Base-by-base conservation (phyloP, 2,888 invertebrate species). In the Drosophila stalkeri region DNA sequence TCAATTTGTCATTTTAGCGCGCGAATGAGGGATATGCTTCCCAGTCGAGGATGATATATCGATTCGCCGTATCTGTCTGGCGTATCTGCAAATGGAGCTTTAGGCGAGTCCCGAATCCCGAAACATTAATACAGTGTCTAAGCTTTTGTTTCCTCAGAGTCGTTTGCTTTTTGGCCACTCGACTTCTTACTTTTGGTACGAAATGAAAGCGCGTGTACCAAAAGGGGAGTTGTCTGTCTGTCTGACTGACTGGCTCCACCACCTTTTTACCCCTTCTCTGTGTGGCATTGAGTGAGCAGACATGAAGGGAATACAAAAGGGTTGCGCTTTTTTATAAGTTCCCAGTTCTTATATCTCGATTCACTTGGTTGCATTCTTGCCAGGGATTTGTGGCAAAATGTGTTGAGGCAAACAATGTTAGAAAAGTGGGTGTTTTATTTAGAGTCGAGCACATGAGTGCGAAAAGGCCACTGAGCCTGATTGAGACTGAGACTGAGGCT, bases 401-500 rank as follows among this genome's bases (percentile, higher is more conserved):
- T 63, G 47, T 71, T 63, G 63, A 69, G 27, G 56, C 59, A 33
- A 46, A 64, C 67, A 65, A 64, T 65, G 59, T 54, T 64, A 52
- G 62, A 77, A 84, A 82, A 82, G 85, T 85, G 85, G 85, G 82
- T 85, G 82, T 82, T 85, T 82, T 82, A 82, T 85, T 82, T 75
- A 85, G 82, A 82, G 82, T 85, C 75, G 85, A 71, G 82, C 82
- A 85, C 82, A 80, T 84, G 84, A 81, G 78, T 75, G 75, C 80
- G 74, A 80, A 80, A 82, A 78, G 76, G 82, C 71, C 64, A 46
- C 54, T 44, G 57, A 64, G 52, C 27, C 57, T 52, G 41, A 61
- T 61, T 31, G 37, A n/a, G n/a, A n/a, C n/a, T 35, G 51, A 35
- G 51, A 18, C 37, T 39, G 39, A 39, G n/a, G 39, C 16, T 39